Conservation (phyloP, 92 coral and sea anemone species). For the Anthopleura xanthogrammica region DNA sequence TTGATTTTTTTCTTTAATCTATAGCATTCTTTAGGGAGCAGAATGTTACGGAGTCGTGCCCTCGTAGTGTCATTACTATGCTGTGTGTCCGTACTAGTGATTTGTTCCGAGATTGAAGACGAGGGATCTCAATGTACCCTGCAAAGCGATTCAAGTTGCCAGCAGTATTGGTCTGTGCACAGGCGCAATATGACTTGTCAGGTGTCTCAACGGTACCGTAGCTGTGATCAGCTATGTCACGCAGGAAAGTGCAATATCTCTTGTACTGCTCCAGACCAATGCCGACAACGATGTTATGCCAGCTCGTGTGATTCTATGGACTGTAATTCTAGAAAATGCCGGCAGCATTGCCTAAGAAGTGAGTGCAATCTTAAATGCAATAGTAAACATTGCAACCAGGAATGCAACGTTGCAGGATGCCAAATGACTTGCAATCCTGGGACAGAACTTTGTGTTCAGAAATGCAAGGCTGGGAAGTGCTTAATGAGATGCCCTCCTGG, state of each 20-base stretch:
- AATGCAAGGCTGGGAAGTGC: conserved; percentile 69
- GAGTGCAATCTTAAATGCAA: conserved; percentile 67
- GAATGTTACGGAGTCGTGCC: background rate
- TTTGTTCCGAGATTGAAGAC: background rate
- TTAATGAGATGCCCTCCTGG: conserved; percentile 76
- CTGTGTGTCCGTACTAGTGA: background rate
- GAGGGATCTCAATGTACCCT: conserved; percentile 48
- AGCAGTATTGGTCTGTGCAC: conserved; percentile 59
- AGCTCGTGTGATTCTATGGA: conserved; percentile 61
- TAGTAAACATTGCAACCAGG: conserved; percentile 64
- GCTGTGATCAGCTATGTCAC: conserved; percentile 69
- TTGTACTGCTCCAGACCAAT: conserved; percentile 62
- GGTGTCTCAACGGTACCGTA: conserved; percentile 41
- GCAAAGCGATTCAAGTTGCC: conserved; percentile 45
- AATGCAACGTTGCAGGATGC: conserved; percentile 71
- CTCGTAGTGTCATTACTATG: background rate
- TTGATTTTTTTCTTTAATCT: background rate
- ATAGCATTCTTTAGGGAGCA: background rate
- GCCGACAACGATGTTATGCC: conserved; percentile 78
- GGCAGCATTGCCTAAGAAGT: conserved; percentile 75
- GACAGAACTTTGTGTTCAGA: conserved; percentile 67
- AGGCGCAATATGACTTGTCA: conserved; percentile 59
- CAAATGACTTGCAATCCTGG: conserved; percentile 64
- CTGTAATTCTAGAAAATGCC: conserved; percentile 63
- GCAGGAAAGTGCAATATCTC: conserved; percentile 61